Evolutionary conservation across 2,797 vertebrate genomes (phyloP).

Genomic region (Bufotes viridis): DNA sequence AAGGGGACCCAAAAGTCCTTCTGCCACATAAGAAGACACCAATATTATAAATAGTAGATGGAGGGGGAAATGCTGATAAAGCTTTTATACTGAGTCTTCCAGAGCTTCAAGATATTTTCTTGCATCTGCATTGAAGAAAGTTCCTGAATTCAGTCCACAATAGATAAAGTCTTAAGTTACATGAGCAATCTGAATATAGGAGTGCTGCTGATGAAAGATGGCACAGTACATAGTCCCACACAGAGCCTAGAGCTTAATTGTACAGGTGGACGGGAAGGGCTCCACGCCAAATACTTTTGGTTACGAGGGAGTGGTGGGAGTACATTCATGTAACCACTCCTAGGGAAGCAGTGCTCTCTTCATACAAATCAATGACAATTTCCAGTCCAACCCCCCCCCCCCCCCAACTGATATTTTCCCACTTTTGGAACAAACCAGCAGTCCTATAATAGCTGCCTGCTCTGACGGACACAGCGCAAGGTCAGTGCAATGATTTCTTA

Average conservation of each 20-base stretch:
- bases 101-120: background rate
- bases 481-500: slow-evolving; percentile 21
- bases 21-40: too few relatives aligned
- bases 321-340: slow-evolving; percentile 86
- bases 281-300: slow-evolving; percentile 93
- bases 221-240: slow-evolving; percentile 49
- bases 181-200: background rate
- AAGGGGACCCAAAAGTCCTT: background rate
- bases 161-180: too few relatives aligned
- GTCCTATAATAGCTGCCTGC: slow-evolving; percentile 34
- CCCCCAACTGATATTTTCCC: slow-evolving; percentile 63
- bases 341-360: slow-evolving; percentile 85
- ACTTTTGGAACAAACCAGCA: slow-evolving; percentile 51
- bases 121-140: background rate
- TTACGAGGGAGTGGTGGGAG: slow-evolving; percentile 92
- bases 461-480: slow-evolving; percentile 30
- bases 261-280: slow-evolving; percentile 94
- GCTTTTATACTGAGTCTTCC: background rate
- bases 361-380: slow-evolving; percentile 86
- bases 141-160: background rate
- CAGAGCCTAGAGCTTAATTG: slow-evolving; percentile 73
- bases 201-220: slow-evolving; percentile 40
- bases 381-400: slow-evolving; percentile 69
- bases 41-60: background rate
- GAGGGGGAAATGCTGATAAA: too few relatives aligned